phyloP scores from a whole-genome alignment of 2,888 invertebrate species.

The Zonitis immaculata region DNA sequence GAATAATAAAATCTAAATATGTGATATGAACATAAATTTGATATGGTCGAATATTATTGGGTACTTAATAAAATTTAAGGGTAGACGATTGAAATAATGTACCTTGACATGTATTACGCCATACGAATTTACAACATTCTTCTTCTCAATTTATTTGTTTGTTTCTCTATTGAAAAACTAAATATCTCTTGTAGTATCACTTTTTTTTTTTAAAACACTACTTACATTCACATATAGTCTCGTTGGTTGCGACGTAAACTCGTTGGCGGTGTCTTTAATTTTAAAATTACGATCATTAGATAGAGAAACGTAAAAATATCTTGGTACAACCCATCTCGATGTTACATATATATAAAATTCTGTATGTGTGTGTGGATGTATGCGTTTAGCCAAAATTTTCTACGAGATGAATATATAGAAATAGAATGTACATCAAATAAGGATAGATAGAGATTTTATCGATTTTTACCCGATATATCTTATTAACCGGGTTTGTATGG shows the following conservation, averaged over 20 bases:
- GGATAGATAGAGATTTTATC: constrained; percentile 38
- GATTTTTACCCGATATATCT: constrained; percentile 42
- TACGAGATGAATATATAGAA: constrained; percentile 32
- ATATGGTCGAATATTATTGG: background rate
- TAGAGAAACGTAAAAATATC: constrained; percentile 44
- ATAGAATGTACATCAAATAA: constrained; percentile 25
- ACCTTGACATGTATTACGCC: constrained; percentile 22
- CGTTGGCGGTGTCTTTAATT: constrained; percentile 35
- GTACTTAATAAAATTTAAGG: background rate
- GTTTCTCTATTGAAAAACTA: too few species aligned
- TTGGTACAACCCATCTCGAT: constrained; percentile 43
- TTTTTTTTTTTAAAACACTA: too few species aligned
- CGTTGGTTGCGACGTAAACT: background rate
- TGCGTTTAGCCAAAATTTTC: constrained; percentile 38
- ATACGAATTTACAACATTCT: constrained; percentile 22
- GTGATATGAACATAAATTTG: background rate
- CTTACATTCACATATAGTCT: constrained; percentile 10
- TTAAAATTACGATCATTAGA: constrained; percentile 42
- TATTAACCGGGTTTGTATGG: constrained; percentile 26
- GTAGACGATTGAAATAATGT: constrained; percentile 3
- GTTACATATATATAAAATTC: too few species aligned
- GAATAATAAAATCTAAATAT: too few species aligned
- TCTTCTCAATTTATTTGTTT: constrained; percentile 7
- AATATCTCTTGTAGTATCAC: too few species aligned
- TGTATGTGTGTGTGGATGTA: too few species aligned